These are phyloP conservation scores for Spodoptera picta DNA, from an alignment of 2,888 invertebrate genomes.

Conservation along the genomic window DNA sequence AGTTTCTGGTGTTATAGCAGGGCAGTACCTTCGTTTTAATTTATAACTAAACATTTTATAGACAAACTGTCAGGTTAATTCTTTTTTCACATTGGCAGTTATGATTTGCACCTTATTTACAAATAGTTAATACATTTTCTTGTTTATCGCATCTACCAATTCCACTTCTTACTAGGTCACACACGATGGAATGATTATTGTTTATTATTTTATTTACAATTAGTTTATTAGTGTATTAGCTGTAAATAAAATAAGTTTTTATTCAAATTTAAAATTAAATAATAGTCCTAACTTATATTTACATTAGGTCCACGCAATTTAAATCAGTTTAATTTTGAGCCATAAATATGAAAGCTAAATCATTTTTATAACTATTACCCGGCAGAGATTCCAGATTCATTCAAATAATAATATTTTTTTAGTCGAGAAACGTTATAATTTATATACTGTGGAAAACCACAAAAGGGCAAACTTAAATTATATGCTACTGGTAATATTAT, in stretches of 20 bases:
- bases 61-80: conserved; percentile 46
- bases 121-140: conserved; percentile 63
- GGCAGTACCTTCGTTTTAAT: conserved; percentile 66
- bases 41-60: conserved; percentile 57
- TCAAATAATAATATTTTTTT: conserved; percentile 37
- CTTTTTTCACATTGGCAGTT: conserved; percentile 70
- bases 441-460: conserved; percentile 9
- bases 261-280: conserved; percentile 56
- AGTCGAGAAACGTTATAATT: conserved; percentile 7
- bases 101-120: conserved; percentile 71
- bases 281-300: conserved; percentile 56
- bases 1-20: conserved; percentile 74
- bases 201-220: conserved; percentile 67
- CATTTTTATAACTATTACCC: conserved; percentile 41
- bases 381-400: conserved; percentile 62
- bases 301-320: conserved; percentile 58
- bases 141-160: conserved; percentile 66
- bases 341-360: conserved; percentile 42
- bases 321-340: conserved; percentile 57
- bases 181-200: conserved; percentile 79
- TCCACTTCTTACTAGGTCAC: conserved; percentile 69
- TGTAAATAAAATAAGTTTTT: conserved; percentile 54
- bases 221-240: conserved; percentile 47
- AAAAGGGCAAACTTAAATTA: conserved; percentile 12
- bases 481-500: conserved; percentile 44